phyloP scores from a whole-genome alignment of 2,888 invertebrate species.

The Eueremaeus valkanovi region DNA sequence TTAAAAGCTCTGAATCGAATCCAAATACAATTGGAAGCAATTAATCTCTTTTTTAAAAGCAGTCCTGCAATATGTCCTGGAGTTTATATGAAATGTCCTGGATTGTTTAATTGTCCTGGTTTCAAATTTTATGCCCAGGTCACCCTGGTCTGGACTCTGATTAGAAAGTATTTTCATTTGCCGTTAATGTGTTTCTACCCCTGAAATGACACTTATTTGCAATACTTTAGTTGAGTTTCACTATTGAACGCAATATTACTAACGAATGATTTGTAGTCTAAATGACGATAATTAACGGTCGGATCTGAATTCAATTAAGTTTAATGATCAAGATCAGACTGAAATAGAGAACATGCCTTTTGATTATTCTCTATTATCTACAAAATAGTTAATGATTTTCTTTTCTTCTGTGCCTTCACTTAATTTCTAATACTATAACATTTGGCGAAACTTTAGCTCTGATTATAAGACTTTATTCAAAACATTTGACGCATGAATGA shows the following conservation, averaged over 20 bases:
- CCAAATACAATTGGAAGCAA: too few relatives aligned
- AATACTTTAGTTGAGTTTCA: neutral
- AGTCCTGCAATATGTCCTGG: too few relatives aligned
- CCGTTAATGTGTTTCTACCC: neutral
- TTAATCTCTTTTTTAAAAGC: too few relatives aligned
- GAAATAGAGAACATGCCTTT: neutral
- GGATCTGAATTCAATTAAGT: neutral
- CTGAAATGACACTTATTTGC: slow-evolving; percentile 14
- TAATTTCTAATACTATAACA: neutral
- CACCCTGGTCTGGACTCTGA: too few relatives aligned
- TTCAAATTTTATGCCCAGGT: too few relatives aligned
- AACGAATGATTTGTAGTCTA: too few relatives aligned
- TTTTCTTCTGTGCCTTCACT: neutral
- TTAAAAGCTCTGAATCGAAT: too few relatives aligned
- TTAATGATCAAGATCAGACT: neutral
- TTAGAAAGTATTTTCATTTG: too few relatives aligned
- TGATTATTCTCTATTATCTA: neutral
- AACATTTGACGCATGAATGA: slow-evolving; percentile 10
- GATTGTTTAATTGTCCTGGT: too few relatives aligned
- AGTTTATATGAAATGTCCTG: too few relatives aligned
- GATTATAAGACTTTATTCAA: neutral
- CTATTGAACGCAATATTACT: too few relatives aligned
- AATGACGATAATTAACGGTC: neutral
- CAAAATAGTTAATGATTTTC: neutral
- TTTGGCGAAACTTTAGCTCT: neutral